A percentile compares a stretch with the other conserved stretches of the same genome.
phyloP scores from a whole-genome alignment of 2,797 vertebrate genomes.

The Thripadectes ignobilis region DNA sequence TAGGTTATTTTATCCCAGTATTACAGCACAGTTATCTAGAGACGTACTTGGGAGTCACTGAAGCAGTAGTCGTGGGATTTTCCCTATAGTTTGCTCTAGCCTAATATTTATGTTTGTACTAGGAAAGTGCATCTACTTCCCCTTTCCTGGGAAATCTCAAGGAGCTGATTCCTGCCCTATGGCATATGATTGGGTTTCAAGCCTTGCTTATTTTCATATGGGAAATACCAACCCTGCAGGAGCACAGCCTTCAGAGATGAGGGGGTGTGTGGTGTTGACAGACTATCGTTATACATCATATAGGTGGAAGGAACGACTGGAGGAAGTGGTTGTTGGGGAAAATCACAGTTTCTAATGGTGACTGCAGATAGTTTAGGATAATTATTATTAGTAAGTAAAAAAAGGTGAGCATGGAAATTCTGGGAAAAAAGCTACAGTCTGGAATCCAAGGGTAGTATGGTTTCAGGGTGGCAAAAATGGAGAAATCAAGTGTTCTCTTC shows the following conservation, averaged over 20 bases:
- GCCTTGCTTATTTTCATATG: neutral
- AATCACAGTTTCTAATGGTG: neutral
- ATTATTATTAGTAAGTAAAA: neutral
- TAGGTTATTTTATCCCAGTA: neutral
- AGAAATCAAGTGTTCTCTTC: neutral
- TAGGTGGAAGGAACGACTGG: neutral
- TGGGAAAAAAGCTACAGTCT: neutral
- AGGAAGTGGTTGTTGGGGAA: neutral
- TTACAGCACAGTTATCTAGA: neutral
- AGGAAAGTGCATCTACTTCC: neutral
- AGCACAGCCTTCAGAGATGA: neutral
- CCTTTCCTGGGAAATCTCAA: neutral
- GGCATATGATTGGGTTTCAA: neutral
- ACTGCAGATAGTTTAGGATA: neutral
- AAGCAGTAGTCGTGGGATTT: neutral
- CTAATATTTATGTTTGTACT: neutral
- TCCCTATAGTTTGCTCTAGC: neutral
- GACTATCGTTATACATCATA: rapidly evolving
- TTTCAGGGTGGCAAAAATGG: neutral
- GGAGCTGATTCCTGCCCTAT: neutral
- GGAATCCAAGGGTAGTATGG: neutral
- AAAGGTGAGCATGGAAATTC: neutral
- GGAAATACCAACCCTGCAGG: neutral
- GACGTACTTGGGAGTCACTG: neutral
- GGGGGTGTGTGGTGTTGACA: rapidly evolving